phyloP scores from a whole-genome alignment of 1,140 invertebrate species.

The Drosophila persimilis region DNA sequence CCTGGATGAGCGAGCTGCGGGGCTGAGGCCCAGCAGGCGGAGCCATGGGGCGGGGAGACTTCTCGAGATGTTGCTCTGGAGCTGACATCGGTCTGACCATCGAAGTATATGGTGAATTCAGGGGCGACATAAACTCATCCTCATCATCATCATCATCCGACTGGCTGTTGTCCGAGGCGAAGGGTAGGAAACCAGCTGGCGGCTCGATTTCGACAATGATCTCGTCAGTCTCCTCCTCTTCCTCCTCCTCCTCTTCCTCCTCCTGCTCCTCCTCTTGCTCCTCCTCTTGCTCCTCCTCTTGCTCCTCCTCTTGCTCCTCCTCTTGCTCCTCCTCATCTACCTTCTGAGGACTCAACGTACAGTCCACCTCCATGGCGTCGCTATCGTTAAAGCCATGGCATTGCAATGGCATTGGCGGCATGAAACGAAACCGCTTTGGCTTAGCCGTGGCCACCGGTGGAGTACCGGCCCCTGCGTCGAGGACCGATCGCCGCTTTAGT shows the following conservation, averaged over 20 bases:
- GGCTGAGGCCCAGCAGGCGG: constrained; percentile 60
- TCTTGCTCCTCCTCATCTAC: constrained; percentile 4
- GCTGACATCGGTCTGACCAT: not conserved
- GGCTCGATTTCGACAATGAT: constrained; percentile 61
- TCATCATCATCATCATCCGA: constrained; percentile 5
- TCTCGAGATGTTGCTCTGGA: not conserved
- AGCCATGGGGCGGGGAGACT: not conserved
- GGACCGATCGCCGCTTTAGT: constrained; percentile 8
- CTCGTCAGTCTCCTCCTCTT: constrained; percentile 59
- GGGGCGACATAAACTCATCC: constrained; percentile 53
- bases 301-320: constrained; percentile 45
- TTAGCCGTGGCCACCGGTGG: not conserved
- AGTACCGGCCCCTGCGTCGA: not conserved
- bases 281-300: constrained; percentile 22
- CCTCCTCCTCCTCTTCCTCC: constrained; percentile 17
- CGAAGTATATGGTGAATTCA: constrained; percentile 24
- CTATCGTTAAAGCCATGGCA: not conserved
- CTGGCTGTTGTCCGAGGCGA: constrained; percentile 3
- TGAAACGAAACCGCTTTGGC: constrained; percentile 28
- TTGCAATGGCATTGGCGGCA: constrained; percentile 37
- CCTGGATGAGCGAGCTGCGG: constrained; percentile 40
- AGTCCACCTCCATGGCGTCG: not conserved
- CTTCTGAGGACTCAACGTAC: not conserved
- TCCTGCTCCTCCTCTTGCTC: constrained; percentile 46
- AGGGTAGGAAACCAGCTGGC: not conserved